These are phyloP conservation scores for Lasaia peninsularis DNA, from an alignment of 1,140 invertebrate species.

Conservation along the genomic window DNA sequence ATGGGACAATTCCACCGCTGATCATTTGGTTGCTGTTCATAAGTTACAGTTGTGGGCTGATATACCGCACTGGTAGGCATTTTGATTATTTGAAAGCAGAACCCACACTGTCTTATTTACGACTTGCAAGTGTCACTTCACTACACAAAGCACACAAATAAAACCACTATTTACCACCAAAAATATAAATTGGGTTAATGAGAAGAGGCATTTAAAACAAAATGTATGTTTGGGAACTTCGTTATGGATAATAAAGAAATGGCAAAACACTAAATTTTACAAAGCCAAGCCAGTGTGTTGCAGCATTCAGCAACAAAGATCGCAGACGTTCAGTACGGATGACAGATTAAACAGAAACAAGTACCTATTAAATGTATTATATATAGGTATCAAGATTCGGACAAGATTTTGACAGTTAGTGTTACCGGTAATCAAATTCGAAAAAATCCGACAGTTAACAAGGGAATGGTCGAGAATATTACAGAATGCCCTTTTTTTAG, in stretches of 20 bases:
- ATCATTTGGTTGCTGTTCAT: slow-evolving; percentile 78
- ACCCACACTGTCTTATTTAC: slow-evolving; percentile 19
- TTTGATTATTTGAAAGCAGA: slow-evolving; percentile 27
- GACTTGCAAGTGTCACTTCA: slow-evolving; percentile 22
- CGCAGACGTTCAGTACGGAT: too few species aligned
- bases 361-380: too few species aligned
- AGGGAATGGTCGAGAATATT: too few species aligned
- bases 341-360: too few species aligned
- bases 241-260: neutral
- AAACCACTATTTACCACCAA: neutral
- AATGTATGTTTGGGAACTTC: neutral
- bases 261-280: neutral
- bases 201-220: neutral
- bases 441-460: too few species aligned
- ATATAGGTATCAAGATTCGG: too few species aligned
- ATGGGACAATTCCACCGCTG: slow-evolving; percentile 77
- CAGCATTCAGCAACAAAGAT: neutral
- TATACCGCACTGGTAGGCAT: slow-evolving; percentile 84
- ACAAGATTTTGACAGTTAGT: too few species aligned
- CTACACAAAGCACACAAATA: slow-evolving; percentile 3
- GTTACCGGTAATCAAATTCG: too few species aligned
- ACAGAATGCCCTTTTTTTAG: too few species aligned
- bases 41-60: slow-evolving; percentile 84
- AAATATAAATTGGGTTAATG: neutral
- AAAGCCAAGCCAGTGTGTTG: neutral